These are phyloP conservation scores for Penaeus monodon DNA, from an alignment of 2,888 invertebrate species.

Conservation along the genomic window DNA sequence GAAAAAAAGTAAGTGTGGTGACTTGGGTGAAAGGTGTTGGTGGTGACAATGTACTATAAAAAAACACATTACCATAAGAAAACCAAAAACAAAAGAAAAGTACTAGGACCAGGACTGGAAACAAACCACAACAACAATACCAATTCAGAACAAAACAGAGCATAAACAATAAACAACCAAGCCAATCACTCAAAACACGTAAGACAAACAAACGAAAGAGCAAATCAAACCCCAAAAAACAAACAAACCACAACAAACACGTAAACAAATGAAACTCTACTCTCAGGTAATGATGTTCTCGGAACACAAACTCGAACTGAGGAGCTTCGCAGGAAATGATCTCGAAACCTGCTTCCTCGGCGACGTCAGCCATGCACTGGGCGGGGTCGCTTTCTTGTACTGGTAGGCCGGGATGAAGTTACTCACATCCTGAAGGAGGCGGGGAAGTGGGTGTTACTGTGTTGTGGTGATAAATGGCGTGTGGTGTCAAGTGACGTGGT, in stretches of 20 bases:
- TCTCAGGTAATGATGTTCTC: constrained; percentile 72
- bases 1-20: too few relatives aligned
- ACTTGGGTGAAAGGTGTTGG: too few relatives aligned
- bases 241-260: background rate
- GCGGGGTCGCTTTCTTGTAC: constrained; percentile 75
- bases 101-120: too few relatives aligned
- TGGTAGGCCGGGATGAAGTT: constrained; percentile 80
- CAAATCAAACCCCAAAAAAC: background rate
- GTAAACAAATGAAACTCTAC: constrained; percentile 72
- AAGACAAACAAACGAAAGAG: constrained; percentile 72
- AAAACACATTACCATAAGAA: too few relatives aligned
- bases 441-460: too few relatives aligned
- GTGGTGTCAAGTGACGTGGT: too few relatives aligned
- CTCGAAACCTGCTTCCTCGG: constrained; percentile 76
- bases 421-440: constrained; percentile 73
- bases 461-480: too few relatives aligned
- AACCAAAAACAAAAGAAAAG: background rate
- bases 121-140: too few relatives aligned
- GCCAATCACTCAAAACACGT: background rate
- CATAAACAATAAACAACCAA: too few relatives aligned
- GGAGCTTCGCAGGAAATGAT: constrained; percentile 76
- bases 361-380: constrained; percentile 73
- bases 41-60: too few relatives aligned
- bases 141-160: too few relatives aligned
- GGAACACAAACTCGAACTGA: constrained; percentile 75